A percentile compares a stretch with the other conserved stretches of the same genome.
phyloP scores from a whole-genome alignment of 2,888 invertebrate genomes.

The Drosophila rellima region DNA sequence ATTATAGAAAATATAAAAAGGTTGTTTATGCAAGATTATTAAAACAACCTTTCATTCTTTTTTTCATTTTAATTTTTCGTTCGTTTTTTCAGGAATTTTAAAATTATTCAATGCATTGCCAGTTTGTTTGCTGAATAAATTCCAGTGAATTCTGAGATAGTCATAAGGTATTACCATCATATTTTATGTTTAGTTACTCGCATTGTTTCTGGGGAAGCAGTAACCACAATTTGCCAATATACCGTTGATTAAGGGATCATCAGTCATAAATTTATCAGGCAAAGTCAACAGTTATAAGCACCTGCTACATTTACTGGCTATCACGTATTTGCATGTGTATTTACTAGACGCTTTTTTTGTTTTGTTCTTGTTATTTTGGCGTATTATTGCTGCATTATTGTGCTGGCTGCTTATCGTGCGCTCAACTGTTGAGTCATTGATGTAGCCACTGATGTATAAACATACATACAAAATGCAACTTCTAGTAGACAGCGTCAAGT shows the following conservation, averaged over 20 bases:
- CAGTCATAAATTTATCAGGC: constrained; percentile 22
- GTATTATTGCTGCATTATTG: constrained; percentile 28
- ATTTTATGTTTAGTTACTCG: background rate
- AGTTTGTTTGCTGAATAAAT: background rate
- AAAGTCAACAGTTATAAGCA: constrained; percentile 21
- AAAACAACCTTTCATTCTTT: too few relatives aligned
- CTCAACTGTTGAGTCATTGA: constrained; percentile 72
- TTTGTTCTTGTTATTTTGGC: constrained; percentile 30
- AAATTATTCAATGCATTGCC: background rate
- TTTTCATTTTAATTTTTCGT: background rate
- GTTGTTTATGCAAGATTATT: too few relatives aligned
- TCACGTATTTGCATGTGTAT: constrained; percentile 22
- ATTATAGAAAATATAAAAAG: too few relatives aligned
- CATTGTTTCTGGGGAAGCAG: background rate
- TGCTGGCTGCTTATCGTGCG: constrained; percentile 61
- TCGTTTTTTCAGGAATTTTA: background rate
- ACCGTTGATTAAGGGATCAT: constrained; percentile 8
- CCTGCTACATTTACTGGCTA: constrained; percentile 21
- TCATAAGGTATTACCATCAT: background rate
- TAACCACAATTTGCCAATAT: constrained; percentile 8
- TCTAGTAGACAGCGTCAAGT: constrained; percentile 4
- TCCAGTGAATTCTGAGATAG: background rate
- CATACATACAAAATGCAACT: constrained; percentile 18
- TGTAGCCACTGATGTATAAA: constrained; percentile 11
- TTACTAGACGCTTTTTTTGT: constrained; percentile 4